A percentile compares a stretch with the other conserved stretches of the same genome.
Evolutionary conservation across 2,888 invertebrate species (phyloP).

Genomic region (Thereva unica): DNA sequence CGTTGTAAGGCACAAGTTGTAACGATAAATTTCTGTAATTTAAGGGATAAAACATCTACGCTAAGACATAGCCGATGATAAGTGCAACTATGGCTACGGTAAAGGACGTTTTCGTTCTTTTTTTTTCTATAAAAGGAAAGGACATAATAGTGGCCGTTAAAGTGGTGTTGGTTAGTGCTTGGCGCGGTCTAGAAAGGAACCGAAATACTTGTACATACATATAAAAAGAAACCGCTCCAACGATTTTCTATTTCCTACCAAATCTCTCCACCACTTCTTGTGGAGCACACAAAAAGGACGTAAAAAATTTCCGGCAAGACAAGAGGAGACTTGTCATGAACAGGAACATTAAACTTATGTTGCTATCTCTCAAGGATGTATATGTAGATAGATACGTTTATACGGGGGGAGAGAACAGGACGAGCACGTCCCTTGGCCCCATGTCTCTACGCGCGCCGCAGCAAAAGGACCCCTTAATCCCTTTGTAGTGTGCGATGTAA

Average conservation of each 20-base stretch:
- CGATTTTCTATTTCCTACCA: constrained; percentile 29
- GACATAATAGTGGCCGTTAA: constrained; percentile 3
- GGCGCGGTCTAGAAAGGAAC: constrained; percentile 1
- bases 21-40: constrained; percentile 35
- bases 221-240: constrained; percentile 6
- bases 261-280: background rate
- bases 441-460: too few species aligned
- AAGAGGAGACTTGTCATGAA: constrained; percentile 33
- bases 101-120: too few species aligned
- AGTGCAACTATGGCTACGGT: constrained; percentile 17
- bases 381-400: background rate
- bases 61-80: constrained; percentile 12
- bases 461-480: constrained; percentile 8
- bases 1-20: constrained; percentile 3
- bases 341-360: constrained; percentile 19
- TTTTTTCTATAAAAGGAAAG: background rate
- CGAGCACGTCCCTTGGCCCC: too few species aligned
- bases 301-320: constrained; percentile 22
- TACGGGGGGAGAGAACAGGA: too few species aligned
- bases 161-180: background rate
- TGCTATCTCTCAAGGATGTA: background rate
- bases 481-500: constrained; percentile 14
- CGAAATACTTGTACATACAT: background rate
- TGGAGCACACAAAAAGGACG: background rate
- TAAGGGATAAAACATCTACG: constrained; percentile 14